A percentile compares a stretch with the other conserved stretches of the same genome.
Evolutionary conservation across 2,888 invertebrate species (phyloP).

Genomic region (Gonocerus acuteangulatus): DNA sequence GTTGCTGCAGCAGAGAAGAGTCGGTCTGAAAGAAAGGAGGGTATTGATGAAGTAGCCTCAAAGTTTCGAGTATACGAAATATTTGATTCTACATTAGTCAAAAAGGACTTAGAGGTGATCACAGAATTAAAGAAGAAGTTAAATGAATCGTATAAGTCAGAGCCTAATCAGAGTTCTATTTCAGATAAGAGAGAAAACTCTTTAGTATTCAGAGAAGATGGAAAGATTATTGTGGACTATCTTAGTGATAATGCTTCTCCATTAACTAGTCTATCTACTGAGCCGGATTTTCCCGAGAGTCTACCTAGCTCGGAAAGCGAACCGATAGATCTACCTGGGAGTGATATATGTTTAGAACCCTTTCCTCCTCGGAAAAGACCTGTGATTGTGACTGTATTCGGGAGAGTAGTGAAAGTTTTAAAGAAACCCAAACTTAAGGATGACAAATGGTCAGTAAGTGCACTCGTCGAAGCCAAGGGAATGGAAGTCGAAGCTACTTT

Average conservation of each 20-base stretch:
- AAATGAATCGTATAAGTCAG: conserved; percentile 3
- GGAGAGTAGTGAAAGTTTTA: conserved; percentile 24
- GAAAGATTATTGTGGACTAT: conserved; percentile 21
- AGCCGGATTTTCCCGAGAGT: not conserved
- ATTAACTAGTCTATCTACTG: not conserved
- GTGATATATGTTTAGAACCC: not conserved
- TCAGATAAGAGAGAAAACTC: not conserved
- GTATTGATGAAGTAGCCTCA: not conserved
- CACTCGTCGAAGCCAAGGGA: conserved; percentile 26
- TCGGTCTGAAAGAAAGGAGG: not conserved
- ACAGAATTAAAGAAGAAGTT: conserved; percentile 10
- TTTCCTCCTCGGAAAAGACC: conserved; percentile 32
- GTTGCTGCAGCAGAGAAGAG: not conserved
- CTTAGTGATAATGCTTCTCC: conserved; percentile 11
- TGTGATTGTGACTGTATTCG: not conserved
- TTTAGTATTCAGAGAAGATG: not conserved
- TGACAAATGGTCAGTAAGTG: conserved; percentile 27
- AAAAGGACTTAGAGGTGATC: not conserved
- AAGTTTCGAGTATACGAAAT: not conserved
- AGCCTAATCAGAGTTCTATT: not conserved
- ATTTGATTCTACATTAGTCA: not conserved
- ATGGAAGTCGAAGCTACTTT: conserved; percentile 32
- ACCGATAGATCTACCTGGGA: not conserved
- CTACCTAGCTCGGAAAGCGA: not conserved
- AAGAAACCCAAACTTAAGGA: conserved; percentile 28